phyloP scores from a whole-genome alignment of 1,140 invertebrate species.

The Neotoxoptera formosana region DNA sequence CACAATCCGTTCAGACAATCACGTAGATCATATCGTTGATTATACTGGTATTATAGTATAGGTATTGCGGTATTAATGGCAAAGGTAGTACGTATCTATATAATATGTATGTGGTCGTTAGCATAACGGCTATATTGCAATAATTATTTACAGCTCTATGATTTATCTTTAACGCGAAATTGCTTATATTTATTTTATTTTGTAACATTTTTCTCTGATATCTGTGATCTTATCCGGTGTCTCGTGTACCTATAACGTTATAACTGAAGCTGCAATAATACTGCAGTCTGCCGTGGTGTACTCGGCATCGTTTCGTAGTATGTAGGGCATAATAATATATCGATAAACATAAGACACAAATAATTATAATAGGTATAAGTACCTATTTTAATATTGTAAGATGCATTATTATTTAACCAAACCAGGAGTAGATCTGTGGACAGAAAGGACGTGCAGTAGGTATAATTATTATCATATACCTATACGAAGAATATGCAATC shows the following conservation, averaged over 20 bases:
- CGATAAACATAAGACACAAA: background rate
- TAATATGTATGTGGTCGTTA: slow-evolving; percentile 2
- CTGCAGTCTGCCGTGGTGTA: background rate
- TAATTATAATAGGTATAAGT: too few species aligned
- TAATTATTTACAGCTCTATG: background rate
- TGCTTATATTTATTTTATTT: background rate
- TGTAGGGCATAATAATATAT: too few species aligned
- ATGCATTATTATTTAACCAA: background rate
- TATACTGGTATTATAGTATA: background rate
- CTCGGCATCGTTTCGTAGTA: background rate
- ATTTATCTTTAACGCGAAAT: background rate
- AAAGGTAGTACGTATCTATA: background rate
- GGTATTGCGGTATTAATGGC: background rate
- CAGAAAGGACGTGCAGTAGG: background rate
- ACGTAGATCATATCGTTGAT: background rate
- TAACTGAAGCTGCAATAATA: background rate
- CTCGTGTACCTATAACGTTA: background rate
- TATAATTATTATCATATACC: background rate
- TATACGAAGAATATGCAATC: background rate
- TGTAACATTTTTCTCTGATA: background rate
- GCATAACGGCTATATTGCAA: background rate
- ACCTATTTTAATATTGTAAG: background rate
- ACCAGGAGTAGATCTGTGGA: background rate
- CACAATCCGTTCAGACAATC: background rate
- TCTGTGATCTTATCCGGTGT: background rate